These are phyloP conservation scores for Guaruba guarouba DNA, from an alignment of 2,113 vertebrate species.

Conservation along the genomic window DNA sequence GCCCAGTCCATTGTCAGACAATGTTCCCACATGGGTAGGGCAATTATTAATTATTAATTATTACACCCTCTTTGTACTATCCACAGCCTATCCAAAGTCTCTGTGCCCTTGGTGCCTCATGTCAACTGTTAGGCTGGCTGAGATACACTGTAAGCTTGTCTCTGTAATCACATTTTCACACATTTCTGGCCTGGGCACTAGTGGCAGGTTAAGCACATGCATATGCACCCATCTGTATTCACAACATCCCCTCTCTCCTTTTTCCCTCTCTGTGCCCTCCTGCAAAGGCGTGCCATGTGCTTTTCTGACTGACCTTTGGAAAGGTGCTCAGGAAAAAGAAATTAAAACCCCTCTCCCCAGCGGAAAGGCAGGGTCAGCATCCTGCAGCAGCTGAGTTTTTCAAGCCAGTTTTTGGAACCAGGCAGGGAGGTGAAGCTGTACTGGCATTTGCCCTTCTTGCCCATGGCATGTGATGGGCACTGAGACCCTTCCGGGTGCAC, in stretches of 20 bases:
- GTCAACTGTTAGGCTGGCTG: neutral
- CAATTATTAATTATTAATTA: too few relatives aligned
- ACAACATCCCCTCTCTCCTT: neutral
- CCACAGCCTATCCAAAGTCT: neutral
- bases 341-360: rapidly evolving
- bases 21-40: neutral
- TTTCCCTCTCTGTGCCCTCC: neutral
- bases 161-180: neutral
- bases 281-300: rapidly evolving
- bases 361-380: neutral
- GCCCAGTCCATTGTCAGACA: neutral
- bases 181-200: neutral
- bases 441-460: neutral
- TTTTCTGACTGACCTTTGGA: neutral
- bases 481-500: neutral
- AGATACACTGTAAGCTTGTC: neutral
- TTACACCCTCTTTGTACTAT: neutral
- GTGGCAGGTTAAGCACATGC: neutral
- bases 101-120: neutral
- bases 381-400: neutral
- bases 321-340: neutral
- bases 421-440: neutral
- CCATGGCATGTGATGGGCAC: neutral
- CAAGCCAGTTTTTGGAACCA: neutral
- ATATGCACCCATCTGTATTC: neutral